Conservation (phyloP, 2,888 invertebrate species). For the Protophormia terraenovae region DNA sequence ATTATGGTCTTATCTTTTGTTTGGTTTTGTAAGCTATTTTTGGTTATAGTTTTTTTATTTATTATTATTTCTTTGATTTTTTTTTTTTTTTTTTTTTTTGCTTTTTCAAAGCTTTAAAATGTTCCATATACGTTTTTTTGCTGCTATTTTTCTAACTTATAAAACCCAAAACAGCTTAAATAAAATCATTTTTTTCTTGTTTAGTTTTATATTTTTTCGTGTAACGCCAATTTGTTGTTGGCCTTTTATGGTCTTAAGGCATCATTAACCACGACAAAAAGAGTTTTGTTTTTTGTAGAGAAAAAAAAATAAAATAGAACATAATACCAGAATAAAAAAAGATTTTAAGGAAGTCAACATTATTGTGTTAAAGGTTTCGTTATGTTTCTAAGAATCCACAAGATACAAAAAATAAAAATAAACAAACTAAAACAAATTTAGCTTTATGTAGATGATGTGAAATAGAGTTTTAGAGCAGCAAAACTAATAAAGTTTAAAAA, state of each 20-base stretch:
- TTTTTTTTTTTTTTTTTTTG: neutral
- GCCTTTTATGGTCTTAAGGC: constrained; percentile 66
- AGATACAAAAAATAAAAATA: neutral
- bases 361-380: constrained; percentile 34
- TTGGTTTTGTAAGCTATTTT: too few relatives aligned
- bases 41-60: too few relatives aligned
- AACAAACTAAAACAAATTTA: neutral
- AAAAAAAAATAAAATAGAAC: neutral
- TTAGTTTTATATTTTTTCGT: too few relatives aligned
- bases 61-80: neutral
- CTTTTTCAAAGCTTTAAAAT: neutral
- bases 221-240: constrained; percentile 64
- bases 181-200: constrained; percentile 39
- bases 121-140: neutral
- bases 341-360: constrained; percentile 34
- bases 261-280: constrained; percentile 59
- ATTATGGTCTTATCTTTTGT: too few relatives aligned
- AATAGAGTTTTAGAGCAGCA: neutral
- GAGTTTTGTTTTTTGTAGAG: neutral
- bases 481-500: too few relatives aligned
- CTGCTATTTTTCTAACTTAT: neutral
- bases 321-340: neutral
- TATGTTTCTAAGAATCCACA: neutral
- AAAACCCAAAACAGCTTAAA: constrained; percentile 15
- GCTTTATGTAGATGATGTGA: constrained; percentile 52